Conservation (phyloP, 2,888 invertebrate species). For the Eupithecia insigniata region DNA sequence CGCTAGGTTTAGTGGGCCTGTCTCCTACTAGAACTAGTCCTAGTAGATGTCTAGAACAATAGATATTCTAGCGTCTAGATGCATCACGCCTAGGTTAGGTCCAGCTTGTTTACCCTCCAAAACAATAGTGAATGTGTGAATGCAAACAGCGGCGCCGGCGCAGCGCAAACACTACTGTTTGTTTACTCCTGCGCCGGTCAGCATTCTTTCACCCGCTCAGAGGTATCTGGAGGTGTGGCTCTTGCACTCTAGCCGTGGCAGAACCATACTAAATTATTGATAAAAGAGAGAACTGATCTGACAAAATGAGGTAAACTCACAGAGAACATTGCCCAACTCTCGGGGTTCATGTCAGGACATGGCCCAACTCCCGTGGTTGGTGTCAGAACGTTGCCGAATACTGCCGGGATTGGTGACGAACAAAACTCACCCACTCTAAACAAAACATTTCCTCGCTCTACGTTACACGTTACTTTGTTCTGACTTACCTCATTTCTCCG, state of each 20-base stretch:
- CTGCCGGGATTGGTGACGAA: not conserved
- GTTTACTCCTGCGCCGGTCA: conserved; percentile 24
- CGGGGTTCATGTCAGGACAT: not conserved
- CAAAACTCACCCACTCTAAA: not conserved
- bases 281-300: not conserved
- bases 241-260: not conserved
- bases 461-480: too few relatives aligned
- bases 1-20: not conserved
- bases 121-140: conserved; percentile 41
- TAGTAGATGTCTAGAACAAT: conserved; percentile 2
- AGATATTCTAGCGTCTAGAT: conserved; percentile 1
- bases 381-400: not conserved
- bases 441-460: not conserved
- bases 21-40: not conserved
- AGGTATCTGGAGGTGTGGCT: conserved; percentile 13
- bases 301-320: not conserved
- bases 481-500: too few relatives aligned
- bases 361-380: not conserved
- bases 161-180: conserved; percentile 33
- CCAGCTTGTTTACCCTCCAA: conserved; percentile 28
- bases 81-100: conserved; percentile 21
- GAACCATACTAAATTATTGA: not conserved
- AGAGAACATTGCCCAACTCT: not conserved
- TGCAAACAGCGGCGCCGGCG: conserved; percentile 29
- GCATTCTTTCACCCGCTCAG: conserved; percentile 38